These are phyloP conservation scores for Tolypeutes matacus DNA, from an alignment of 2,797 vertebrate genomes.

Conservation along the genomic window DNA sequence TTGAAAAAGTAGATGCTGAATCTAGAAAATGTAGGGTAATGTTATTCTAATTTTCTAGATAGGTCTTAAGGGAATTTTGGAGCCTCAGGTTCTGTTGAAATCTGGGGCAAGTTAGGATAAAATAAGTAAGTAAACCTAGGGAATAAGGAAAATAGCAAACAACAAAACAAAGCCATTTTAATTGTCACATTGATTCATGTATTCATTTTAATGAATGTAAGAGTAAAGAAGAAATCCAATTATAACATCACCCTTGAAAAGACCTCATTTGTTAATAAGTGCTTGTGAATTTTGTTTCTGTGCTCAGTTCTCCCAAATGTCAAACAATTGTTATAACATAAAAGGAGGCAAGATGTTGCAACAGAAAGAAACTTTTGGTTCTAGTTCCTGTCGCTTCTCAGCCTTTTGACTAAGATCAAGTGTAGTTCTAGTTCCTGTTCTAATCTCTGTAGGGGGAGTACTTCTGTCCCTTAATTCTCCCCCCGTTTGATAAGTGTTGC, in stretches of 20 bases:
- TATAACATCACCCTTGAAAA: background rate
- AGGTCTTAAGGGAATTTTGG: background rate
- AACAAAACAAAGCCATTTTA: background rate
- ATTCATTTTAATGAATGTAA: slow-evolving; percentile 52
- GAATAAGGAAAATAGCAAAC: background rate
- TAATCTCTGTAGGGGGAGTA: background rate
- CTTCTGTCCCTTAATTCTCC: background rate
- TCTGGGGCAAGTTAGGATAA: slow-evolving; percentile 1
- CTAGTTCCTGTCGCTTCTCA: background rate
- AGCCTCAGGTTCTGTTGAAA: slow-evolving; percentile 17
- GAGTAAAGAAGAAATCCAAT: slow-evolving; percentile 53
- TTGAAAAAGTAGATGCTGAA: background rate
- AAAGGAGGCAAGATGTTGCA: background rate
- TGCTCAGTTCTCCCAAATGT: background rate
- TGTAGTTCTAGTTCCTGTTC: background rate
- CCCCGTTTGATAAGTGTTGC: background rate
- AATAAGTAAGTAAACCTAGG: background rate
- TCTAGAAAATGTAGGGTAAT: background rate
- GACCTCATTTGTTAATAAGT: background rate
- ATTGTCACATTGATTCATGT: background rate
- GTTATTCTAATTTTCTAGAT: background rate
- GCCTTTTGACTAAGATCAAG: too few relatives aligned
- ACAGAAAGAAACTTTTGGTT: background rate
- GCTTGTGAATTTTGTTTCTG: slow-evolving; percentile 33
- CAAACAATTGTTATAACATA: background rate